Base-by-base conservation (phyloP, 1,140 invertebrate species). In the Calephelis virginiensis region DNA sequence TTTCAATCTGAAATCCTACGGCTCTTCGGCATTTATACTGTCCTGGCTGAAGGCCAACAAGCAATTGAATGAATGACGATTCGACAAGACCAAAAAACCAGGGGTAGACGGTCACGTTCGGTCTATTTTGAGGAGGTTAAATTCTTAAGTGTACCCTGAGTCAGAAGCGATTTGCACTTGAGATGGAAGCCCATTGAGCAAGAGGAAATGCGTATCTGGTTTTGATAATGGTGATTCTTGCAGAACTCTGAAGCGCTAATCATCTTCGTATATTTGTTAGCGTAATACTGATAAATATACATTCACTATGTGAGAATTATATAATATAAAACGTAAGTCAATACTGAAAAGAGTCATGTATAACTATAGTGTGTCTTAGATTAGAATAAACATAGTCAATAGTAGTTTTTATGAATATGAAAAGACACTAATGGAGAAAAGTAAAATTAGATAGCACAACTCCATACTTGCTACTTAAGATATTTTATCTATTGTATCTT, bases 31-130 rank as follows among this genome's bases (percentile, higher is more conserved):
- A 82, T 78, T 73, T 73, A 67, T 72, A 64, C 72, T 75, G 74
- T 83, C 78, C 85, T 89, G 87, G 87, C 82, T 70, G 72, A 76
- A 83, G 78, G 83, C 87, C 87, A 90, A 83, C 69, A 69, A 64
- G 68, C 80, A 78, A 85, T 90, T 89, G 83, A 90, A 90, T 89
- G 82, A 86, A 80, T 87, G 82, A 88, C 82, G 86, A 84, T 86
- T 80, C 64, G 75, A 77, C 73, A 78, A 70, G 72, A 75, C 72
- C 76, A 80, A 85, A 85, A 85, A 80, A 76, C 70, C 75, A 80
- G 80, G 77, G 80, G 76, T 83, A 84, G 77, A 84, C 81, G 77
- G 80, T 82, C 85, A 86, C 76, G 78, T 75, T 75, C 76, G 70
- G 64, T 85, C 85, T 90, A 90, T 90, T 90, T 86, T 66, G 64